Evolutionary conservation across 2,888 invertebrate genomes (phyloP).

Genomic region (Folsomia candida): DNA sequence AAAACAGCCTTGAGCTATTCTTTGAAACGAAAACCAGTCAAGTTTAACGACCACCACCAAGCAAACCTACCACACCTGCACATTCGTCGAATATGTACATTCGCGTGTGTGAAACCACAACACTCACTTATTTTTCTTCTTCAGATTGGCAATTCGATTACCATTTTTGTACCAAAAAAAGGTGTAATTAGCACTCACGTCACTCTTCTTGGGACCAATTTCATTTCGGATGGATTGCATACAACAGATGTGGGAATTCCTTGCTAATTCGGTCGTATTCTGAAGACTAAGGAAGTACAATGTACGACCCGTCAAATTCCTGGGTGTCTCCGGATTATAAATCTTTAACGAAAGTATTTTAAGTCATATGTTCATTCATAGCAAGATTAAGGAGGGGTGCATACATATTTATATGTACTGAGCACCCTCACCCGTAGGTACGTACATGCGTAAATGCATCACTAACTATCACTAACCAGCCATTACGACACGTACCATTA

Average conservation of each 20-base stretch:
- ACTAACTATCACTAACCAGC: no score
- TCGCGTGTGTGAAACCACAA: no score
- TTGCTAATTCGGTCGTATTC: constrained; percentile 10
- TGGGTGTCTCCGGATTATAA: background rate
- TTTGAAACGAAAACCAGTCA: background rate
- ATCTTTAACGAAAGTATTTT: background rate
- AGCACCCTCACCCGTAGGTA: no score
- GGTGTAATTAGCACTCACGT: constrained; percentile 2
- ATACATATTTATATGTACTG: no score
- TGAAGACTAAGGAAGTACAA: no score
- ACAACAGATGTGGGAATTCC: background rate
- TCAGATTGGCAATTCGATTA: background rate
- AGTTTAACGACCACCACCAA: background rate
- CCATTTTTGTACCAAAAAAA: background rate
- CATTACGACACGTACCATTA: no score
- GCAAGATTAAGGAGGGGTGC: no score
- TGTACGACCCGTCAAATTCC: background rate
- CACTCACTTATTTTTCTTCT: background rate
- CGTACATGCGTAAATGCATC: no score
- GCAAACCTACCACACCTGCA: constrained; percentile 14
- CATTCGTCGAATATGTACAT: no score
- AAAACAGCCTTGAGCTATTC: background rate
- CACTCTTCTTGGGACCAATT: background rate
- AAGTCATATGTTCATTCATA: no score
- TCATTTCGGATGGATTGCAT: background rate